Evolutionary conservation across 1,140 invertebrate genomes (phyloP).

Genomic region (Leptoteleia sp.): DNA sequence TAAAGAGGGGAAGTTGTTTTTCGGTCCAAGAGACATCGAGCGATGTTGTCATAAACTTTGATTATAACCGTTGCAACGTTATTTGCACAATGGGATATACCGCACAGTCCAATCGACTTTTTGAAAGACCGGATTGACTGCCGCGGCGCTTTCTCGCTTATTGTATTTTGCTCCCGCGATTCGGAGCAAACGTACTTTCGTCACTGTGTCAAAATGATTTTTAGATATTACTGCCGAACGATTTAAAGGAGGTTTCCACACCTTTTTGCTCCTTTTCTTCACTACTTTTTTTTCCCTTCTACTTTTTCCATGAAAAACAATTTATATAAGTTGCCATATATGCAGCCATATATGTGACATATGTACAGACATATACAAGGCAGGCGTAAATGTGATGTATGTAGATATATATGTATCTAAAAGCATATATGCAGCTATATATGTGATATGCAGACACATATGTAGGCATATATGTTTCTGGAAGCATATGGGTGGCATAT

Average conservation of each 20-base stretch:
- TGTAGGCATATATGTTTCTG: no score
- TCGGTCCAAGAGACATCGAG: constrained; percentile 36
- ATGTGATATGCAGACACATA: no score
- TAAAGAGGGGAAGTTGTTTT: constrained; percentile 38
- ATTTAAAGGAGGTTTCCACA: background rate
- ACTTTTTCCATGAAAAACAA: no score
- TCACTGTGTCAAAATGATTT: constrained; percentile 4
- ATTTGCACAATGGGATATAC: constrained; percentile 31
- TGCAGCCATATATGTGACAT: no score
- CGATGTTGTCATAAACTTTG: constrained; percentile 34
- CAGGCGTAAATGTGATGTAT: no score
- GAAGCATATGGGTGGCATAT: no score
- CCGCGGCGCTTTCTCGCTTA: constrained; percentile 24
- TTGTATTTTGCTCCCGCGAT: constrained; percentile 29
- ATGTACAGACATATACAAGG: no score
- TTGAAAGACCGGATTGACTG: constrained; percentile 34
- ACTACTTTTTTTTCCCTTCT: no score
- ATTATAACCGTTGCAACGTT: constrained; percentile 31
- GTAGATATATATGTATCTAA: no score
- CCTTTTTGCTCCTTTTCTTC: no score
- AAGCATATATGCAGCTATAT: no score
- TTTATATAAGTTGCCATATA: no score
- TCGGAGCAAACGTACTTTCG: constrained; percentile 24
- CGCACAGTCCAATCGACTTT: constrained; percentile 22
- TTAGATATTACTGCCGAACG: background rate